Percentiles rank a stretch among this genome's conserved stretches.
Conservation (phyloP, 2,113 vertebrate genomes). For the Tricholaema leucomelas region DNA sequence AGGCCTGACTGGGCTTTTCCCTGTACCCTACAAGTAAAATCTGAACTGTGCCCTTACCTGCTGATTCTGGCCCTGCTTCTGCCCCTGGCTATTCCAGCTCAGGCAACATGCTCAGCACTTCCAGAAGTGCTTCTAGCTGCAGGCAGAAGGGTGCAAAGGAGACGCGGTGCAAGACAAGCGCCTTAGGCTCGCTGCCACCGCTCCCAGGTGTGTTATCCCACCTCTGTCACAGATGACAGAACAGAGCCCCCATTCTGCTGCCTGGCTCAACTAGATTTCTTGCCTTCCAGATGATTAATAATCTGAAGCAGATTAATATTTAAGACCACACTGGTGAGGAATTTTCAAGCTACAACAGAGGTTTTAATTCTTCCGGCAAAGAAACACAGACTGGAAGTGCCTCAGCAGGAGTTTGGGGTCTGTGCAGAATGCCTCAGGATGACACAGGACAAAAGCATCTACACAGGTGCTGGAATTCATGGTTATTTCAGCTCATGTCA, state of each 20-base stretch:
- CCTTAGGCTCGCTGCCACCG: not conserved
- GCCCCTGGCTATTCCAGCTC: not conserved
- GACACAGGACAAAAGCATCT: not conserved
- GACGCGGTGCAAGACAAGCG: rapidly evolving
- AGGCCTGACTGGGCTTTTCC: not conserved
- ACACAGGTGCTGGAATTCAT: not conserved
- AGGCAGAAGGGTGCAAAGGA: not conserved
- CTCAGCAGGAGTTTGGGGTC: not conserved
- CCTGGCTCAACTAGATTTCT: not conserved
- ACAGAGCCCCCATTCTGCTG: not conserved
- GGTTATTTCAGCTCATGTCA: constrained; percentile 4
- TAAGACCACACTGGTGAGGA: not conserved
- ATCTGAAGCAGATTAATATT: constrained; percentile 29
- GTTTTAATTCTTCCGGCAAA: not conserved
- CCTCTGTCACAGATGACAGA: not conserved
- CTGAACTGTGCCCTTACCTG: not conserved
- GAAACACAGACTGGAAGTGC: not conserved
- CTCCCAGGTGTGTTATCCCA: not conserved
- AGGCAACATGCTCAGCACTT: not conserved
- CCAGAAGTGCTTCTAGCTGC: rapidly evolving
- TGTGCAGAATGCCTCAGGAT: not conserved
- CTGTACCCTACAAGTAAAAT: not conserved
- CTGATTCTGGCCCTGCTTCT: not conserved
- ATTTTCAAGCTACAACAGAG: not conserved
- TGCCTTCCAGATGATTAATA: constrained; percentile 33